Percentiles rank a stretch among this genome's conserved stretches.
Evolutionary conservation across 2,888 invertebrate genomes (phyloP).

Genomic region (Diachrysia chrysitis): DNA sequence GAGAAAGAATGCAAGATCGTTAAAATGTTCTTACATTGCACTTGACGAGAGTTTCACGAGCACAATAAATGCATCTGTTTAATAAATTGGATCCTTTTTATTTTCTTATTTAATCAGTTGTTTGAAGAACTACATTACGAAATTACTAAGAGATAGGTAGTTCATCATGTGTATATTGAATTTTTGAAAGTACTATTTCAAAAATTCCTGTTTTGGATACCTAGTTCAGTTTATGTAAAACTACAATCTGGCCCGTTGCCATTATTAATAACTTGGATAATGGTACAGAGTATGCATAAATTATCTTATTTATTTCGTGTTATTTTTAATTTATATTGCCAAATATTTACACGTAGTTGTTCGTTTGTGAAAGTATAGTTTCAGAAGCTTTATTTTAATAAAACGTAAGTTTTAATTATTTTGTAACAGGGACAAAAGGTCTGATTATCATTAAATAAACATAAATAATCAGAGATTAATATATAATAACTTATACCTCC

Average conservation of each 20-base stretch:
- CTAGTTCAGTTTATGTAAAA: not conserved
- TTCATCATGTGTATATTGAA: not conserved
- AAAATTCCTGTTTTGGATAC: not conserved
- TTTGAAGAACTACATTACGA: slow-evolving; percentile 11
- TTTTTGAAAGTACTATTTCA: not conserved
- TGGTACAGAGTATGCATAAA: too few species aligned
- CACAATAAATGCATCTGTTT: slow-evolving; percentile 29
- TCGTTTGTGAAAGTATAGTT: too few species aligned
- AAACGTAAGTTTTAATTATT: too few species aligned
- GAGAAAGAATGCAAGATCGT: slow-evolving; percentile 24
- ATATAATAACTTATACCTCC: too few species aligned
- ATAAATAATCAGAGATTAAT: too few species aligned
- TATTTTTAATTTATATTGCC: too few species aligned
- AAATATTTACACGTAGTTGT: too few species aligned
- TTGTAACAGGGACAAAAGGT: too few species aligned
- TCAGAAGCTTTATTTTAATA: too few species aligned
- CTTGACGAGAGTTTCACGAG: slow-evolving; percentile 43
- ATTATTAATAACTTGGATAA: not conserved
- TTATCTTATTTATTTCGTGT: too few species aligned
- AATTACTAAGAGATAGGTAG: not conserved
- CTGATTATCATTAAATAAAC: too few species aligned
- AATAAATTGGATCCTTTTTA: slow-evolving; percentile 23
- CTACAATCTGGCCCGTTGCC: not conserved
- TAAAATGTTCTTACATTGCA: slow-evolving; percentile 35
- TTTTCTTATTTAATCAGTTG: not conserved